Percentiles rank a stretch among this genome's conserved stretches.
Conservation (phyloP, 2,888 invertebrate genomes). For the Lochmaea crataegi region DNA sequence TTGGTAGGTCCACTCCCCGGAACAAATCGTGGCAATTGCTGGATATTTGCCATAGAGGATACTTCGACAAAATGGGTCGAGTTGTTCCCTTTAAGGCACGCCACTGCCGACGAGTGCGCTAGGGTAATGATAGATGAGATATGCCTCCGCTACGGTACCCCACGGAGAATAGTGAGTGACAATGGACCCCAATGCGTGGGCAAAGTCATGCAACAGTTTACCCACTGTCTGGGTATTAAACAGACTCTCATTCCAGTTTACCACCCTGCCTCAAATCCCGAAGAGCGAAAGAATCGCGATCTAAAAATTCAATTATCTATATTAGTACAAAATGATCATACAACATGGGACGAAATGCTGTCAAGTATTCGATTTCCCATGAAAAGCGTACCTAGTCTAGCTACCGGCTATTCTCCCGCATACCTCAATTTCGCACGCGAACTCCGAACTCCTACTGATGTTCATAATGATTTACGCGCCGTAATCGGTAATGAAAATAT, state of each 20-base stretch:
- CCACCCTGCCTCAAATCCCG: slow-evolving; percentile 46
- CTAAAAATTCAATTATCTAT: slow-evolving; percentile 56
- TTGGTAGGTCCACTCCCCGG: slow-evolving; percentile 52
- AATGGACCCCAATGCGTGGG: slow-evolving; percentile 58
- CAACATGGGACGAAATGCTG: slow-evolving; percentile 47
- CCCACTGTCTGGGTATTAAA: slow-evolving; percentile 50
- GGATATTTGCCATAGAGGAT: slow-evolving; percentile 52
- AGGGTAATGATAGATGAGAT: slow-evolving; percentile 49
- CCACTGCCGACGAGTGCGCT: slow-evolving; percentile 45
- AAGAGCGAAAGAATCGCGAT: slow-evolving; percentile 50
- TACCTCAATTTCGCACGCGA: slow-evolving; percentile 51
- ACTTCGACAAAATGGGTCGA: slow-evolving; percentile 52
- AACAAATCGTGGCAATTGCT: slow-evolving; percentile 34
- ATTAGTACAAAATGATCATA: slow-evolving; percentile 51
- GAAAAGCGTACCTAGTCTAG: slow-evolving; percentile 51
- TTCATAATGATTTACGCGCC: slow-evolving; percentile 35
- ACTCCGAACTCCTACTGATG: slow-evolving; percentile 46
- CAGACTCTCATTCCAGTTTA: slow-evolving; percentile 51
- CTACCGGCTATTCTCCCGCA: slow-evolving; percentile 53
- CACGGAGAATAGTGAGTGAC: slow-evolving; percentile 56
- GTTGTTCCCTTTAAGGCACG: slow-evolving; percentile 39
- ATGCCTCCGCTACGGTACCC: slow-evolving; percentile 55
- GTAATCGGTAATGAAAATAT: slow-evolving; percentile 34
- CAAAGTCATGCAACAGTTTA: slow-evolving; percentile 56
- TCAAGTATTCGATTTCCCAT: slow-evolving; percentile 56